Conservation (phyloP, 2,888 invertebrate species). For the Zootermopsis nevadensis region DNA sequence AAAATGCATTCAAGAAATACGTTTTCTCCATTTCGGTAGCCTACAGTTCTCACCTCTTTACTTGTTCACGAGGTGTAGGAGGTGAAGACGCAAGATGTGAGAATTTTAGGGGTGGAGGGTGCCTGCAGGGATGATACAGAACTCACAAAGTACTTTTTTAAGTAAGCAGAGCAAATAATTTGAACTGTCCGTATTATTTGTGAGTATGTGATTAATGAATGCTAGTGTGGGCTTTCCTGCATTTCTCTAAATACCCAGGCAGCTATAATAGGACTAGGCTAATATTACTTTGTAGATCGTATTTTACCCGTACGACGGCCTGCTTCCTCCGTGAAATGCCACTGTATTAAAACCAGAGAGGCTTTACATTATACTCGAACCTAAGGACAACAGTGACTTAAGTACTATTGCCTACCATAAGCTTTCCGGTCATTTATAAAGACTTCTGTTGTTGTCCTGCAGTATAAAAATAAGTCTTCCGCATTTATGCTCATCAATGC, state of each 20-base stretch:
- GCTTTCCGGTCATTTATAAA: too few relatives aligned
- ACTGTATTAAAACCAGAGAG: slow-evolving; percentile 53
- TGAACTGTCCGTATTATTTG: slow-evolving; percentile 52
- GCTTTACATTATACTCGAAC: slow-evolving; percentile 26
- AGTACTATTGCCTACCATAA: background rate
- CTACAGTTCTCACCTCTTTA: too few relatives aligned
- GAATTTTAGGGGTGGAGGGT: background rate
- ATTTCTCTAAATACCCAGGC: slow-evolving; percentile 49
- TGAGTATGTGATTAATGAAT: slow-evolving; percentile 52
- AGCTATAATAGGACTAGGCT: slow-evolving; percentile 51
- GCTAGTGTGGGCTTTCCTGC: slow-evolving; percentile 35
- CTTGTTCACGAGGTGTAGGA: too few relatives aligned
- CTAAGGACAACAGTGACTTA: slow-evolving; percentile 25
- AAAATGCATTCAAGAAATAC: too few relatives aligned
- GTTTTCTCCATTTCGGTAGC: too few relatives aligned
- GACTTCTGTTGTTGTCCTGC: too few relatives aligned
- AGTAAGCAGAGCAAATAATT: slow-evolving; percentile 50
- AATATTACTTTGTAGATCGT: slow-evolving; percentile 52
- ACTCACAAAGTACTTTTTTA: slow-evolving; percentile 34
- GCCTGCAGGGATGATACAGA: slow-evolving; percentile 1
- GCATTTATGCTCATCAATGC: too few relatives aligned
- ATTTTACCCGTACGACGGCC: slow-evolving; percentile 49
- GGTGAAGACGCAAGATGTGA: background rate
- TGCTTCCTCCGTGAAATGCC: slow-evolving; percentile 30
- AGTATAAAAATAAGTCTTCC: too few relatives aligned